These are phyloP conservation scores for Drosophila neotestacea DNA, from an alignment of 2,888 invertebrate genomes.

Conservation along the genomic window DNA sequence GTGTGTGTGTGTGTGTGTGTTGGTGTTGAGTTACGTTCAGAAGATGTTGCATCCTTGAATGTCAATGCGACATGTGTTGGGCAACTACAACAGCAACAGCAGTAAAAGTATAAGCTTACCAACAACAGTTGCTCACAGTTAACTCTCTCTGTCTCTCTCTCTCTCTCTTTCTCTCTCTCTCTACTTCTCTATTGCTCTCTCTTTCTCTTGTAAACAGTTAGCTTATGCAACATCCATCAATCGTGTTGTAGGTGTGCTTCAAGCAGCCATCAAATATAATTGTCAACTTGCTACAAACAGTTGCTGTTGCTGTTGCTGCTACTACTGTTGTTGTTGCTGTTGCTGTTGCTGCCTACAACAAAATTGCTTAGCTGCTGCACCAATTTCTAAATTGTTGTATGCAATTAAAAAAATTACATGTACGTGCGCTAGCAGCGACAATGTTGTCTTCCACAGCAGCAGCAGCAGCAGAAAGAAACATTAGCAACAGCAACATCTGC, in stretches of 20 bases:
- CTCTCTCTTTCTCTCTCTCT: neutral
- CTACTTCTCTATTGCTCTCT: neutral
- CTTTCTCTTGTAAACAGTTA: constrained; percentile 29
- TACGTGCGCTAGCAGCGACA: constrained; percentile 70
- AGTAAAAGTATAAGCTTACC: constrained; percentile 77
- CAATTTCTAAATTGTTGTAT: constrained; percentile 76
- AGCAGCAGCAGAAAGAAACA: constrained; percentile 4
- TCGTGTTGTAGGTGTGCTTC: constrained; percentile 56
- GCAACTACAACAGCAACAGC: constrained; percentile 48
- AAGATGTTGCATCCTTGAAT: constrained; percentile 70
- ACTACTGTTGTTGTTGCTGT: constrained; percentile 13
- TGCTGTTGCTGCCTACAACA: constrained; percentile 23
- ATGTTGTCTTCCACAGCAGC: constrained; percentile 32
- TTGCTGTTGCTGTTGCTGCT: constrained; percentile 12
- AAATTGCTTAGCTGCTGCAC: constrained; percentile 42
- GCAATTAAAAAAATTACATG: constrained; percentile 83
- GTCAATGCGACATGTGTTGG: constrained; percentile 76
- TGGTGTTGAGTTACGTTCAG: constrained; percentile 69
- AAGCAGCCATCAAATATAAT: constrained; percentile 39
- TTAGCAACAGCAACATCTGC: constrained; percentile 18
- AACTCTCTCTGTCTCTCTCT: neutral
- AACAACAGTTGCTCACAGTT: constrained; percentile 45
- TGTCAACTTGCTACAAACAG: constrained; percentile 39
- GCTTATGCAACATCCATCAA: constrained; percentile 44
- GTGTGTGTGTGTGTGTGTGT: constrained; percentile 1